Conservation (phyloP, 2,113 vertebrate species). For the Rhinolophus ferrumequinum region DNA sequence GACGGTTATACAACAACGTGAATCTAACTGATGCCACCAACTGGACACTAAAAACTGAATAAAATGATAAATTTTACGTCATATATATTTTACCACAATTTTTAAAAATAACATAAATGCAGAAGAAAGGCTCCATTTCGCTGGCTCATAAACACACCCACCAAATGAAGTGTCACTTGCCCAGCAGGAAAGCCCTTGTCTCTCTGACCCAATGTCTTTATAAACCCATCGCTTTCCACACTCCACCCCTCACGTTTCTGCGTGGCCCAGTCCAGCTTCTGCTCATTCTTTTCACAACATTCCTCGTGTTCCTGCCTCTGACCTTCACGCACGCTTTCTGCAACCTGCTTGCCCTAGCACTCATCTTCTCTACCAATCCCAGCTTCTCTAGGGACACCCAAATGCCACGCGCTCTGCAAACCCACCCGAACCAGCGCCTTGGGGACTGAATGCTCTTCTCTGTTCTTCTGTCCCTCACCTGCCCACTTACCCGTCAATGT, state of each 20-base stretch:
- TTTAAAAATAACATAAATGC: background rate
- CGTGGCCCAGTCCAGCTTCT: fast-evolving
- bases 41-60: background rate
- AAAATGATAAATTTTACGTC: background rate
- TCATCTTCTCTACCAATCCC: no score
- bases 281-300: background rate
- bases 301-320: background rate
- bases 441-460: fast-evolving
- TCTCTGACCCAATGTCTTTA: fast-evolving
- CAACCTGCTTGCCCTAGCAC: background rate
- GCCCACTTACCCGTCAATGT: background rate
- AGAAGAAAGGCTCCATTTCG: background rate
- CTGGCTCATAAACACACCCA: background rate
- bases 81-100: background rate
- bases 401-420: background rate
- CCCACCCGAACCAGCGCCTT: background rate
- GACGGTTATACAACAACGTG: background rate
- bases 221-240: background rate
- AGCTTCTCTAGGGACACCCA: no score
- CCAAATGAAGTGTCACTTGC: fast-evolving
- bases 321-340: fast-evolving
- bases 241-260: fast-evolving
- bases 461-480: fast-evolving
- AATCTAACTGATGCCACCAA: background rate
- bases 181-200: background rate